A percentile compares a stretch with the other conserved stretches of the same genome.
These are phyloP conservation scores for Actinostola sp. DNA, from an alignment of 92 coral and sea anemone genomes.

Conservation along the genomic window DNA sequence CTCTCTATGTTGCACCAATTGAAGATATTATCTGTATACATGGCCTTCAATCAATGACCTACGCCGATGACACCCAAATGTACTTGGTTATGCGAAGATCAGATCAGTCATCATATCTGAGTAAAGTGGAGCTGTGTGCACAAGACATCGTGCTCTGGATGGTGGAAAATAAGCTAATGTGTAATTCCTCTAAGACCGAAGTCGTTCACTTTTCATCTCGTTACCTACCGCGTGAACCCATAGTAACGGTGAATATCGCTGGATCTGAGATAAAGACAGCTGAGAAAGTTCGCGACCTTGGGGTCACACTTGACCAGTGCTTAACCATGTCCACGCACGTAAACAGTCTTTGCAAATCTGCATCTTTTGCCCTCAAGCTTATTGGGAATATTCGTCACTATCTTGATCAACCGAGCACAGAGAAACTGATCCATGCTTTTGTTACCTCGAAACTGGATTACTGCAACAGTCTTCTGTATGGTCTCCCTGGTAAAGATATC, in stretches of 20 bases:
- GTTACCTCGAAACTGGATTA: constrained; percentile 21
- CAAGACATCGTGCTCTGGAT: constrained; percentile 7
- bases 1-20: constrained; percentile 19
- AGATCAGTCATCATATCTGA: neutral
- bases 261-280: constrained; percentile 2
- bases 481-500: constrained; percentile 9
- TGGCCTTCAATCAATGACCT: neutral
- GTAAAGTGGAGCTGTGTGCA: neutral
- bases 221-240: neutral
- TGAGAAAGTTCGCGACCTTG: constrained; percentile 9
- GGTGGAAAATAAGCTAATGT: neutral
- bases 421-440: constrained; percentile 29
- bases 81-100: neutral
- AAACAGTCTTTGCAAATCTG: constrained; percentile 15
- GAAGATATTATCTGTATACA: neutral
- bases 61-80: constrained; percentile 15
- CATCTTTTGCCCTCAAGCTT: constrained; percentile 5
- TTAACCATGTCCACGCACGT: constrained; percentile 1
- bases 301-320: constrained; percentile 16
- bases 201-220: constrained; percentile 5
- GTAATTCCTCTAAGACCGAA: constrained; percentile 15
- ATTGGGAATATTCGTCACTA: constrained; percentile 16
- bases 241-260: neutral
- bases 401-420: neutral
- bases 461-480: constrained; percentile 18